Evolutionary conservation across 2,888 invertebrate genomes (phyloP), one percentile per base, ranked within the genome.

Genomic region (Lapara coniferarum): DNA sequence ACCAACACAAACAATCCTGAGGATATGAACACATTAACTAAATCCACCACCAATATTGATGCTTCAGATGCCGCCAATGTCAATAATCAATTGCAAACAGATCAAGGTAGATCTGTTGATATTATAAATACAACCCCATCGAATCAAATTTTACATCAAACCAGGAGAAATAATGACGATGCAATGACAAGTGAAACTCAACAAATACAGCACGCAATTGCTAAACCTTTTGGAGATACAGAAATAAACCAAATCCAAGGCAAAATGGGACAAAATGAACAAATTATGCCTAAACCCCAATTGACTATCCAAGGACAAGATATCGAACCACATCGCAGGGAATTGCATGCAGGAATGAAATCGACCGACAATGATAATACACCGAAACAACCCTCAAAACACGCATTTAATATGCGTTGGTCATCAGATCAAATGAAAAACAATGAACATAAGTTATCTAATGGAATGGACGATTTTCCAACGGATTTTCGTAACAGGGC

Each of bases 331-430:
- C 37, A 14, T 30, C 58, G 52, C 14, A 52, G 16, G 16, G 30
- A 59, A 52, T 30, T 37, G n/a, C 70, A 69, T 70, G 69, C 73
- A 13, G 55, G 68, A 14, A 71, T 75, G 73, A 73, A 74, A 72
- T 71, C 77, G 13, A 70, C 73, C 30, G 63, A 71, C 58, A 44
- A 67, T 10, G 71, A 75, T 51, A 66, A 75, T 10, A 67, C 73
- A 25, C 66, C 37, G 12, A 19, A 44, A 53, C 44, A 69, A 19
- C n/a, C 52, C 10, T 49, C 63, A 63, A 53, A n/a, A 19, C 14
- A 69, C 6, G 10, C n/a, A 14, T 53, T 44, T 19, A 44, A 19
- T 14, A 53, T 19, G 59, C 13, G 53, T 37, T 63, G 59, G 68
- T 19, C 53, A 14, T 53, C 63, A 19, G 68, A 68, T 51, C 51